Base-by-base conservation (phyloP, 2,113 vertebrate genomes). In the Corydoras sp. region DNA sequence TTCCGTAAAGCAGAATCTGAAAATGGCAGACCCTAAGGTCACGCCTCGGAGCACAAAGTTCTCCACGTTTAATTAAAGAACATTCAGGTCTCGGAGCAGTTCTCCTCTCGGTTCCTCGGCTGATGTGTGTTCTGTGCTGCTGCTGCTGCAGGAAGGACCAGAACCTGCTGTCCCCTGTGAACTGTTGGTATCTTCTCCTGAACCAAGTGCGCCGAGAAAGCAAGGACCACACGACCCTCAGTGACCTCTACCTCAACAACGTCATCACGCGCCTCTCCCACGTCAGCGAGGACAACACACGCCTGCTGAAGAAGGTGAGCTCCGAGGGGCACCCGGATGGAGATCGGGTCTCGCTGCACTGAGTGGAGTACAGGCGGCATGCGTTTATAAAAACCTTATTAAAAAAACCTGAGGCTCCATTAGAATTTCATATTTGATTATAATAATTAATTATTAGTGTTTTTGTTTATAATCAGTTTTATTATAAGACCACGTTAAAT, bases 181-280 rank as follows among this genome's bases (percentile, higher is more conserved):
- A 99, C 86, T 99, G 97, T 83, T 99, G 97, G 97, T 98, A 99
- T 84, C 85, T 99, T 85, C 92, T 99, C 18, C 85, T 98, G 78
- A 99, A 99, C 82, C 92, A 99, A 91, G 96, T 98, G 85, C 91
- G 97, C 85, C 86, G 95, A 79, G 97, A 99, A 88, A 99, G 97
- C 82, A 98, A 95, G 82, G 97, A 99, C 84, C 97, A 98, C 13
- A 95, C 96, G 29, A 98, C 96, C 0, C 32, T 98, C 84, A 98
- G 97, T 0, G 97, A 99, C 84, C 96, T 99, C 83, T 99, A 99
- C 82, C 89, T 99, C 86, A 99, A 99, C 90, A 99, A 98, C 0
- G 95, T 99, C 78, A 99, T 99, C 78, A 92, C 91, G 76, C 89
- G 96, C 15, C 96, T 99, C 89, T 95, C 96, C 68, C 97, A 99